Base-by-base conservation (phyloP, 2,888 invertebrate species). In the Lasioglossum vierecki region DNA sequence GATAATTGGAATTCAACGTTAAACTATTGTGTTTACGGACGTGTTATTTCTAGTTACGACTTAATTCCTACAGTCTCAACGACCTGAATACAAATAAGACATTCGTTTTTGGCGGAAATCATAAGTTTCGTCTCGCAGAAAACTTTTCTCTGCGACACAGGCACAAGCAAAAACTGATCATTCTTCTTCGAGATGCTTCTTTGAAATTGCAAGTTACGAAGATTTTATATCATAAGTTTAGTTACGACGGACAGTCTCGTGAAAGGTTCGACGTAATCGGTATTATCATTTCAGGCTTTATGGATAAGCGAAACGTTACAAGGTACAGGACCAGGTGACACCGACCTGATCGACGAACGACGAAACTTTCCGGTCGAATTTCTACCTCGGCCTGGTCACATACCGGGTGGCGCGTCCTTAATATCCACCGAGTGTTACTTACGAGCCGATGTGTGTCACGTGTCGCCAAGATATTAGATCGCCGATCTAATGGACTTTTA, bases 391-490 rank as follows among this genome's bases (percentile, higher is more conserved):
- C 76, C 11, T 73, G 84, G 73, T 63, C 80, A 84, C 84, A 88
- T 89, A 89, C 81, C 87, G 90, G 81, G 86, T 85, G 76, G 79
- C 80, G 79, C 76, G 75, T 49, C 85, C 82, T 92, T 93, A 93
- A 93, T 93, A 93, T 91, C 91, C 92, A 87, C 92, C 93, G 91
- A 88, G 91, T 93, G 93, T 89, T 90, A 87, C 92, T 92, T 92
- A 92, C 92, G 93, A 92, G 87, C 90, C 83, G n/a, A n/a, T 63
- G 81, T 80, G 88, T 91, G 89, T 91, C 91, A 92, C 91, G 89
- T 92, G 91, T 89, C 88, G 87, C 89, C 80, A 49, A 85, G 91
- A 92, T 91, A 92, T 91, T 92, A 91, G 84, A 88, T 89, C 86
- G 83, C 83, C 76, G 85, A 85, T 89, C 90, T 93, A 93, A 92